Conservation (phyloP, 2,113 vertebrate genomes). For the Tyrannus savana region DNA sequence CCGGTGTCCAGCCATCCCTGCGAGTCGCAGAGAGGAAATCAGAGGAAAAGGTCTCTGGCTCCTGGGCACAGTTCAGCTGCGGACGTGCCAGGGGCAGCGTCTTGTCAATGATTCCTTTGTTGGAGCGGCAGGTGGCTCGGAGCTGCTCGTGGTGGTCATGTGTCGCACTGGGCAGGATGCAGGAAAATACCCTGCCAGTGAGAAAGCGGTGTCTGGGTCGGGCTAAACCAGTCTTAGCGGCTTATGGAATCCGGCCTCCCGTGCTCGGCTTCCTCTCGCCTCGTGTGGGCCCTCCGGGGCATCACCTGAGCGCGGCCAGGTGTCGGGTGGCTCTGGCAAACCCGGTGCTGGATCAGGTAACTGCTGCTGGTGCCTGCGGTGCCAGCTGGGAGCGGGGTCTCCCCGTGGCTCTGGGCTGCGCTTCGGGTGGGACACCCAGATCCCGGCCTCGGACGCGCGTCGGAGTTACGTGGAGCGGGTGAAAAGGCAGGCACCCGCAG, state of each 20-base stretch:
- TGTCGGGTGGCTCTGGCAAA: constrained; percentile 3
- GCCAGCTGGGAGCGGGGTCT: background rate
- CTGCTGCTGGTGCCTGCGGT: background rate
- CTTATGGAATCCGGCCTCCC: fast-evolving
- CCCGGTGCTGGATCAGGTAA: background rate
- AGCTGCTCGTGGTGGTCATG: constrained; percentile 37
- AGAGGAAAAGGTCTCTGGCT: background rate
- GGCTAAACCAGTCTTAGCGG: background rate
- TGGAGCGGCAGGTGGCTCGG: background rate
- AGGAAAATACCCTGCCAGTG: background rate
- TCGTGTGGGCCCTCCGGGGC: fast-evolving
- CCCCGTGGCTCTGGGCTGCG: fast-evolving
- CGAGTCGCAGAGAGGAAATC: background rate
- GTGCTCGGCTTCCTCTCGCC: background rate
- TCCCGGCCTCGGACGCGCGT: fast-evolving
- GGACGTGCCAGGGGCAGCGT: background rate
- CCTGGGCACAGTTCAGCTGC: background rate
- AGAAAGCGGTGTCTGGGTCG: background rate
- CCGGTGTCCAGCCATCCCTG: background rate
- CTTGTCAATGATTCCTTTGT: constrained; percentile 63
- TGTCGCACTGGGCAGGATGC: background rate
- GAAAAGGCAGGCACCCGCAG: fast-evolving
- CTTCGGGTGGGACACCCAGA: fast-evolving
- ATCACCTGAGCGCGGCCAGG: fast-evolving
- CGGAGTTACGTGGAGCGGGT: fast-evolving